Conservation (phyloP, 2,888 invertebrate species). For the Nymphalis c-album region DNA sequence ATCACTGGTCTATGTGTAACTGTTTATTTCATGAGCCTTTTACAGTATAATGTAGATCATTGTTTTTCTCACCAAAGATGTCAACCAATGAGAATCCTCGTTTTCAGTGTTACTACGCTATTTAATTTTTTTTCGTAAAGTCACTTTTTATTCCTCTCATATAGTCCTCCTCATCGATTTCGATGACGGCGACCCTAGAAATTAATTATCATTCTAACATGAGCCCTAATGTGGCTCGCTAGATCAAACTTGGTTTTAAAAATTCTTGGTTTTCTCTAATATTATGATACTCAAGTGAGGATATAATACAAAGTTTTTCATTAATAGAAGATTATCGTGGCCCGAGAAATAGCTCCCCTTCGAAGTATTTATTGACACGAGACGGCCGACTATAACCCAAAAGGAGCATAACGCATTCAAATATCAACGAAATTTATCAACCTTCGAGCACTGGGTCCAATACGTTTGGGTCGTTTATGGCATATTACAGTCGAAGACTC, state of each 20-base stretch:
- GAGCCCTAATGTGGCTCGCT: no score
- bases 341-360: conserved; percentile 56
- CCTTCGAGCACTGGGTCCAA: conserved; percentile 70
- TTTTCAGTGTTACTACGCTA: background rate
- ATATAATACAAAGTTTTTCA: conserved; percentile 49
- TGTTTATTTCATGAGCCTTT: background rate
- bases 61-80: no score
- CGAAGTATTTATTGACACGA: conserved; percentile 66
- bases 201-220: no score
- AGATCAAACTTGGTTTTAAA: no score
- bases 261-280: no score
- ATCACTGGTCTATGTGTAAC: background rate
- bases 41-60: background rate
- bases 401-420: conserved; percentile 76
- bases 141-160: background rate
- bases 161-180: no score
- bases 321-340: conserved; percentile 45
- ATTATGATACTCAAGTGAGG: background rate
- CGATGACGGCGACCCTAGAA: no score
- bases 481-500: conserved; percentile 73
- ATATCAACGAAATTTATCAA: conserved; percentile 78
- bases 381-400: conserved; percentile 61
- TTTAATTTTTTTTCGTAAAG: background rate
- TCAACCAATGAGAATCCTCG: no score
- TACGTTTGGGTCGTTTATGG: conserved; percentile 77